phyloP scores from a whole-genome alignment of 2,113 vertebrate species.

The Colinus virginianus region DNA sequence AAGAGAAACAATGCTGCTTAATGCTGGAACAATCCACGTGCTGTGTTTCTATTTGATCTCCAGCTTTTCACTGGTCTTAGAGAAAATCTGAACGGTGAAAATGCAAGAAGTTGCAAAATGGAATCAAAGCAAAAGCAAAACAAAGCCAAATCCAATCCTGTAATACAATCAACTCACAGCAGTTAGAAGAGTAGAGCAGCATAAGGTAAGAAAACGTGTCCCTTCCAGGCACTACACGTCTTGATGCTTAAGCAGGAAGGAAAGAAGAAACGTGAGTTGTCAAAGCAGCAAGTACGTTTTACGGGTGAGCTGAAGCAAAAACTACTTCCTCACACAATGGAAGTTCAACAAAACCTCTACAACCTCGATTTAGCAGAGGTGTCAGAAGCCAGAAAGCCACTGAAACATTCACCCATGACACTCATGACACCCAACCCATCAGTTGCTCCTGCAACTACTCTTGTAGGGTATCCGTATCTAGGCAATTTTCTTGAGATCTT shows the following conservation, averaged over 20 bases:
- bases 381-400: neutral
- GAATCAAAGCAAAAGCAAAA: neutral
- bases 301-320: neutral
- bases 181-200: constrained; percentile 25
- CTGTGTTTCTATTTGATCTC: neutral
- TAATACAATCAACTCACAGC: constrained; percentile 43
- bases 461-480: neutral
- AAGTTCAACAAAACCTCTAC: neutral
- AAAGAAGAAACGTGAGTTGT: constrained; percentile 33
- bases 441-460: neutral
- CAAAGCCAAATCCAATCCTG: neutral
- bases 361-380: neutral
- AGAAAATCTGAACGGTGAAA: neutral
- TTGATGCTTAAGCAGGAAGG: constrained; percentile 52
- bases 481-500: neutral
- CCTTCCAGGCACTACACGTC: constrained; percentile 33
- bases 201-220: neutral
- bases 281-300: constrained; percentile 26
- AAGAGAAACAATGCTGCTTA: neutral
- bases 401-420: neutral
- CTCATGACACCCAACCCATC: neutral
- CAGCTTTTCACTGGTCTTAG: neutral
- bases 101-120: neutral
- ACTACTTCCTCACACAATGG: neutral
- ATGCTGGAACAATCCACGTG: neutral